A percentile compares a stretch with the other conserved stretches of the same genome.
Conservation (phyloP, 2,797 vertebrate genomes). For the Myotis pilosus region DNA sequence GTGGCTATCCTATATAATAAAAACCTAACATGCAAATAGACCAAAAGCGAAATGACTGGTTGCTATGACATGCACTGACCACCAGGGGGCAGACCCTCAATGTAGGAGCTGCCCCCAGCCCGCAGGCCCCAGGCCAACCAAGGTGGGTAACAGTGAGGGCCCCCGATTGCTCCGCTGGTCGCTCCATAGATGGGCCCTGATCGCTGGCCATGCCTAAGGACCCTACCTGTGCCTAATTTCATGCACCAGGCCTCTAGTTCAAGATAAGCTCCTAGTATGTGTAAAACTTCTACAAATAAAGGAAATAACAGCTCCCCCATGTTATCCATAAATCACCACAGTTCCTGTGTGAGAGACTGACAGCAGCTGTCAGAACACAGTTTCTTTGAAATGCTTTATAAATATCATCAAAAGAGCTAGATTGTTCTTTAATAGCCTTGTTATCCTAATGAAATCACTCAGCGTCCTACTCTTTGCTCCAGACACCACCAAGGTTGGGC, state of each 20-base stretch:
- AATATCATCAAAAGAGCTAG: conserved; percentile 71
- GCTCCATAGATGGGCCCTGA: no score
- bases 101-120: no score
- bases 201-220: no score
- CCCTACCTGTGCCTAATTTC: no score
- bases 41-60: fast-evolving
- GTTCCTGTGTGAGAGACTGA: conserved; percentile 42
- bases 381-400: conserved; percentile 71
- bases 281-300: conserved; percentile 69
- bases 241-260: not conserved
- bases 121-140: no score
- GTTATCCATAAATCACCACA: conserved; percentile 56
- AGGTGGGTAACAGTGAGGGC: no score
- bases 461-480: conserved; percentile 73
- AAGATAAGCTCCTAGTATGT: conserved; percentile 6
- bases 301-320: conserved; percentile 53
- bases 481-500: conserved; percentile 74
- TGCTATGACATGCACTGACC: no score
- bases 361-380: conserved; percentile 72
- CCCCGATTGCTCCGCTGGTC: no score
- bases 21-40: no score
- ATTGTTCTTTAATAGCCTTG: conserved; percentile 77
- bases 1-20: not conserved
- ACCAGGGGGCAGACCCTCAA: no score
- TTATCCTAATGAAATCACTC: conserved; percentile 79